Conservation (phyloP, 1,140 invertebrate species). For the Papilio machaon region DNA sequence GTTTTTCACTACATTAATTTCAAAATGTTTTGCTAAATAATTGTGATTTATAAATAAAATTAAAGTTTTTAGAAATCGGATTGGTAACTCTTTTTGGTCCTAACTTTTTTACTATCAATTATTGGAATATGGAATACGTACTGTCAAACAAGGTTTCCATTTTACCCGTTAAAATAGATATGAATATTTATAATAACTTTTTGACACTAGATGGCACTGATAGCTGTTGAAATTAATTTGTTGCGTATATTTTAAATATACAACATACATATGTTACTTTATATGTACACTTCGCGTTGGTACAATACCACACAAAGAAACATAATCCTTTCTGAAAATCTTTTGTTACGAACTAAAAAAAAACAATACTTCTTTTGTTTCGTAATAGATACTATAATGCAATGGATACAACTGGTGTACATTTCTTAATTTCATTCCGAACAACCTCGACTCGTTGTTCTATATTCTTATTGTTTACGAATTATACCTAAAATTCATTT, state of each 20-base stretch:
- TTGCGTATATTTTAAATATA: neutral
- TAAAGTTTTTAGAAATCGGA: too few species aligned
- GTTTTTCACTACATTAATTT: neutral
- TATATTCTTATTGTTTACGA: neutral
- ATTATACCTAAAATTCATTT: neutral
- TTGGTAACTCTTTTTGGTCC: too few species aligned
- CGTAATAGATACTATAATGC: neutral
- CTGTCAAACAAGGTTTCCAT: too few species aligned
- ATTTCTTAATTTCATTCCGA: neutral
- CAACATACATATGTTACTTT: neutral
- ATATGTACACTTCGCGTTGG: neutral
- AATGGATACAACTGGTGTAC: neutral
- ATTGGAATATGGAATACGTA: too few species aligned
- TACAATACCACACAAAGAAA: conserved; percentile 32
- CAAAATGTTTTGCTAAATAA: neutral
- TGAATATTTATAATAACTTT: neutral
- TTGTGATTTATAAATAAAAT: too few species aligned
- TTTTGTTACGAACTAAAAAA: conserved; percentile 39
- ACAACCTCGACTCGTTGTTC: neutral
- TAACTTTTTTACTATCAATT: too few species aligned
- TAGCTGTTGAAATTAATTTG: neutral
- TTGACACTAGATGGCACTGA: conserved; percentile 25
- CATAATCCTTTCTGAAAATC: conserved; percentile 38
- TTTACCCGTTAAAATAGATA: too few species aligned
- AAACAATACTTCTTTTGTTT: conserved; percentile 42